Conservation (phyloP, 2,797 vertebrate genomes). For the Acanthornis magna region DNA sequence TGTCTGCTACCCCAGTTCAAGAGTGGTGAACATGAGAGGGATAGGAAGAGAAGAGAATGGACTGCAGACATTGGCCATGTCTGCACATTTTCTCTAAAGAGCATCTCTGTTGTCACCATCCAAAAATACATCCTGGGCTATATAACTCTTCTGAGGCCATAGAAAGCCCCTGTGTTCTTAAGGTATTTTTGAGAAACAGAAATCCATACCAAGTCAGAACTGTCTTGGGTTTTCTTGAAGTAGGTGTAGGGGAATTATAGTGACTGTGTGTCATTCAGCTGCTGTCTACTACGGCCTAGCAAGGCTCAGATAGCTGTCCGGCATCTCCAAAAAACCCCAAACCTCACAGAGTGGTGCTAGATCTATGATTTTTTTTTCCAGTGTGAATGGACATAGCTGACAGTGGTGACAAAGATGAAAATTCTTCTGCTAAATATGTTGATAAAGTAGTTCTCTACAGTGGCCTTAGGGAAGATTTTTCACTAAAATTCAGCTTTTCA, state of each 20-base stretch:
- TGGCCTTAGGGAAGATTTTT: not conserved
- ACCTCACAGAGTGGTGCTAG: not conserved
- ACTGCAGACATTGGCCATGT: not conserved
- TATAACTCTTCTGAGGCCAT: not conserved
- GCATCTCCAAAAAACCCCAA: not conserved
- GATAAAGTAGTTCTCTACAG: not conserved
- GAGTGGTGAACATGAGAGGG: not conserved
- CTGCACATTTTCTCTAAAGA: not conserved
- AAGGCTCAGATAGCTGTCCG: not conserved
- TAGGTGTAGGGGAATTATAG: not conserved
- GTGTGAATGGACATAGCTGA: not conserved
- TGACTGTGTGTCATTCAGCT: not conserved
- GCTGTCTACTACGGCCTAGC: not conserved
- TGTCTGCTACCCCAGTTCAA: not conserved
- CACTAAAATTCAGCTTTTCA: not conserved
- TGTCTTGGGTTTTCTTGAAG: not conserved
- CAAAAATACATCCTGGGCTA: not conserved
- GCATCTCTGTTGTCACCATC: not conserved
- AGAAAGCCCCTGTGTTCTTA: not conserved
- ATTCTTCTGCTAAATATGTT: not conserved
- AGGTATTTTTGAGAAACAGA: not conserved
- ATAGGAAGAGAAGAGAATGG: not conserved
- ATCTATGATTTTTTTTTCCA: not conserved
- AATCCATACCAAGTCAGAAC: not conserved
- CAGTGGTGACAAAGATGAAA: not conserved